Conservation (phyloP, 2,113 vertebrate genomes). For the Bubalus kerabau region DNA sequence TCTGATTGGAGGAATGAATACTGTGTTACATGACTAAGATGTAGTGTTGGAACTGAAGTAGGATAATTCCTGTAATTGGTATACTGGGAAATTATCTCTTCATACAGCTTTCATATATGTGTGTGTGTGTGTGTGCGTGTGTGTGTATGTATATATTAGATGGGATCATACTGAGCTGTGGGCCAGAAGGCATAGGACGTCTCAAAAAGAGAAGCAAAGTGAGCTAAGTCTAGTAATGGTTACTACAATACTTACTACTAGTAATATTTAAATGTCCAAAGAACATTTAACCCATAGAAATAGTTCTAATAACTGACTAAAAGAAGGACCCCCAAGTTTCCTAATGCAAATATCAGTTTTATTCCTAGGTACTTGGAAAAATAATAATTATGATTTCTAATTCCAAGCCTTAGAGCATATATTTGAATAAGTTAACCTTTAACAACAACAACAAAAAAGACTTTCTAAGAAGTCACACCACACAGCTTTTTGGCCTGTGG, state of each 20-base stretch:
- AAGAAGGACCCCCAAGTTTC: neutral
- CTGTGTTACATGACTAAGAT: neutral
- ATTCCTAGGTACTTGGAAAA: constrained; percentile 1
- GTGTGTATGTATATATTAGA: neutral
- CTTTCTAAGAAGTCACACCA: neutral
- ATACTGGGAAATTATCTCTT: neutral
- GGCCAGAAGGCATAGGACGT: neutral
- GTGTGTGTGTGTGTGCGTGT: neutral
- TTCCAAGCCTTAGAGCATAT: neutral
- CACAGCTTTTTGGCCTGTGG: neutral
- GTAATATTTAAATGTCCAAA: neutral
- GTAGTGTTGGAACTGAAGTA: neutral
- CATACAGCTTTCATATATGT: neutral
- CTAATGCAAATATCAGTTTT: neutral
- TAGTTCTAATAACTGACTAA: neutral
- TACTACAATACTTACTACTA: neutral
- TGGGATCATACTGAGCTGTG: neutral
- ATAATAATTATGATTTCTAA: neutral
- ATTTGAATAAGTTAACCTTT: constrained; percentile 3
- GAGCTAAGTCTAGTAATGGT: neutral
- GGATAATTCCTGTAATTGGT: neutral
- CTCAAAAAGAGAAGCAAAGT: neutral
- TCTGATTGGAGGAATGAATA: neutral
- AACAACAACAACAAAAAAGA: neutral
- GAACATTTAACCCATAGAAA: neutral